Percentiles rank a stretch among this genome's conserved stretches.
Evolutionary conservation across 2,113 vertebrate species (phyloP).

Genomic region (Polypterus senegalus): DNA sequence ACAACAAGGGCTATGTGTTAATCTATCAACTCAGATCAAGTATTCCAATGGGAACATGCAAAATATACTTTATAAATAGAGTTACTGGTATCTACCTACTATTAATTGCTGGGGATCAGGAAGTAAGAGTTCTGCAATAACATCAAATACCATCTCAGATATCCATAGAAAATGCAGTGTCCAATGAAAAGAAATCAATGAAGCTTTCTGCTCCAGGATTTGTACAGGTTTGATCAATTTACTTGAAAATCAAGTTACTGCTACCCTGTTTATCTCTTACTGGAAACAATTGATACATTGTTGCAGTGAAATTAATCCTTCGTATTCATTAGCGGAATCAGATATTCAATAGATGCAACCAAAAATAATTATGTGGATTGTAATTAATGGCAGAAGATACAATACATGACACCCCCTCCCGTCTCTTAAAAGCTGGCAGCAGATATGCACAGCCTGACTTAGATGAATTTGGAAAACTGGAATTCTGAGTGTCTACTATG

Average conservation of each 20-base stretch:
- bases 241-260: constrained; percentile 61
- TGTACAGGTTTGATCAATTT: constrained; percentile 73
- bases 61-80: constrained; percentile 46
- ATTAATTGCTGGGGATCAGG: constrained; percentile 57
- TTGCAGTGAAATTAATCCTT: constrained; percentile 77
- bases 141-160: constrained; percentile 62
- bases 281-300: constrained; percentile 75
- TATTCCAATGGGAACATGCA: constrained; percentile 33
- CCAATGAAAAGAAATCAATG: constrained; percentile 66
- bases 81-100: constrained; percentile 64
- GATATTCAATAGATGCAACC: constrained; percentile 64
- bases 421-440: constrained; percentile 9
- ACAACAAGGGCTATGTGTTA: constrained; percentile 36
- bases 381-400: constrained; percentile 44
- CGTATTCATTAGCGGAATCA: constrained; percentile 77
- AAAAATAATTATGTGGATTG: constrained; percentile 60
- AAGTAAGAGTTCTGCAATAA: constrained; percentile 34
- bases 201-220: constrained; percentile 59
- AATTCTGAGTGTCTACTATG: neutral
- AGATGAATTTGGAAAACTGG: constrained; percentile 27
- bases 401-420: constrained; percentile 25
- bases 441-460: constrained; percentile 15
- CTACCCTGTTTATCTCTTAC: constrained; percentile 47
- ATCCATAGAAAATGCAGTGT: constrained; percentile 58
- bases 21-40: constrained; percentile 28